Evolutionary conservation across 2,888 invertebrate genomes (phyloP).

Genomic region (Smittia sp.): DNA sequence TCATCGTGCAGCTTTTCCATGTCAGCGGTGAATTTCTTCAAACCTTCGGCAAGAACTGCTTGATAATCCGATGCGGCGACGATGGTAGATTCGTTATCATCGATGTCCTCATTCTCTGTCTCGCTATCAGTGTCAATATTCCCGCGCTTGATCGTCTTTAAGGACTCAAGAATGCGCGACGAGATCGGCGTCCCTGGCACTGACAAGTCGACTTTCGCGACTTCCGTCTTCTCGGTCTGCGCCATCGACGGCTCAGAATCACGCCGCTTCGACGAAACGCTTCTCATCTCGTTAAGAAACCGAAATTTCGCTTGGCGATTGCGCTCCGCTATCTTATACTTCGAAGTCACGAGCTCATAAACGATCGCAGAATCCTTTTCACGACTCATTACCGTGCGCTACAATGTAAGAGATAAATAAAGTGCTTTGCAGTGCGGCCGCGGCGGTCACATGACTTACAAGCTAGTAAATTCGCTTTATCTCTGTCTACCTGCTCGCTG

Average conservation of each 20-base stretch:
- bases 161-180: constrained; percentile 27
- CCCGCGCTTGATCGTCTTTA: constrained; percentile 7
- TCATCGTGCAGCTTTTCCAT: constrained; percentile 18
- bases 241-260: constrained; percentile 37
- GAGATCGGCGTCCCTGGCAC: constrained; percentile 42
- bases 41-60: not conserved
- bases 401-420: not conserved
- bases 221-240: constrained; percentile 6
- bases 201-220: constrained; percentile 33
- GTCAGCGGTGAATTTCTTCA: constrained; percentile 35
- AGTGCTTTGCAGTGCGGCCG: not conserved
- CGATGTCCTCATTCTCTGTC: constrained; percentile 26
- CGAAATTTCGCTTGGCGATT: constrained; percentile 42
- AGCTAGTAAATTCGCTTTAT: constrained; percentile 5
- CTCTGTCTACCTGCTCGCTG: constrained; percentile 10
- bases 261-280: not conserved
- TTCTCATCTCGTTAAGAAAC: constrained; percentile 38
- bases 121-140: constrained; percentile 36
- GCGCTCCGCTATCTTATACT: constrained; percentile 42
- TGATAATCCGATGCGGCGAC: not conserved
- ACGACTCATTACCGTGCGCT: constrained; percentile 32
- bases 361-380: constrained; percentile 36
- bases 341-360: constrained; percentile 36
- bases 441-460: constrained; percentile 37
- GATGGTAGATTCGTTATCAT: not conserved